Conservation (phyloP, 1,140 invertebrate species). For the Hyles euphorbiae region DNA sequence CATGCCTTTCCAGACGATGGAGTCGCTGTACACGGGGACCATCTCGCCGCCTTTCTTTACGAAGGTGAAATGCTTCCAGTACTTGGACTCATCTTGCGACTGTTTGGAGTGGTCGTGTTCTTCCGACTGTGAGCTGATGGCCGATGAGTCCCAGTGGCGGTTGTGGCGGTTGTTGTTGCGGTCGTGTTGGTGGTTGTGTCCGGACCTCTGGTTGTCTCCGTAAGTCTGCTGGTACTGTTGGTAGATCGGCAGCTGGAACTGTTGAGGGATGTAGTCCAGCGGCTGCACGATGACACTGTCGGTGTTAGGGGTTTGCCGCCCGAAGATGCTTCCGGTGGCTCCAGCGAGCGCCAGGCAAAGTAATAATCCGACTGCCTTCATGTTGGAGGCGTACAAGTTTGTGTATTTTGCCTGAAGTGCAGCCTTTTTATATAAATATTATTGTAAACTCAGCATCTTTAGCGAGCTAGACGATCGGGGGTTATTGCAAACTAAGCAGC, state of each 20-base stretch:
- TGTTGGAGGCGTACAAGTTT: constrained; percentile 24
- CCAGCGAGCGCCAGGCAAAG: constrained; percentile 45
- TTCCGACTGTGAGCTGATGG: constrained; percentile 17
- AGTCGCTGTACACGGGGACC: constrained; percentile 29
- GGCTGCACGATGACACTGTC: constrained; percentile 30
- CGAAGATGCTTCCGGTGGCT: constrained; percentile 48
- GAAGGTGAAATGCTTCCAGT: constrained; percentile 22
- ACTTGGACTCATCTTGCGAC: constrained; percentile 13
- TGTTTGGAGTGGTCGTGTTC: constrained; percentile 21
- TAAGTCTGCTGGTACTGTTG: constrained; percentile 9
- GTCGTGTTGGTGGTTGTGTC: neutral
- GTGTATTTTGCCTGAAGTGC: neutral
- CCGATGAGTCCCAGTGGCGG: constrained; percentile 3
- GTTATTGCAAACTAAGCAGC: too few relatives aligned
- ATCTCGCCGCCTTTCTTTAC: constrained; percentile 22
- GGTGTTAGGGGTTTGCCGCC: constrained; percentile 24
- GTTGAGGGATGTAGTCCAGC: constrained; percentile 24
- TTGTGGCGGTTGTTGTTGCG: neutral
- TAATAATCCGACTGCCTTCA: constrained; percentile 50
- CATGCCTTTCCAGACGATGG: constrained; percentile 34
- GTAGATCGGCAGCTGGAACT: neutral
- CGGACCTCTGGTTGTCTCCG: constrained; percentile 1
- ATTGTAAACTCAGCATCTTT: constrained; percentile 19
- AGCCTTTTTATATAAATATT: constrained; percentile 33
- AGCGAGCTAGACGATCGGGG: too few relatives aligned